Percentiles rank a stretch among this genome's conserved stretches.
Evolutionary conservation across 2,113 vertebrate species (phyloP).

Genomic region (Morone saxatilis): DNA sequence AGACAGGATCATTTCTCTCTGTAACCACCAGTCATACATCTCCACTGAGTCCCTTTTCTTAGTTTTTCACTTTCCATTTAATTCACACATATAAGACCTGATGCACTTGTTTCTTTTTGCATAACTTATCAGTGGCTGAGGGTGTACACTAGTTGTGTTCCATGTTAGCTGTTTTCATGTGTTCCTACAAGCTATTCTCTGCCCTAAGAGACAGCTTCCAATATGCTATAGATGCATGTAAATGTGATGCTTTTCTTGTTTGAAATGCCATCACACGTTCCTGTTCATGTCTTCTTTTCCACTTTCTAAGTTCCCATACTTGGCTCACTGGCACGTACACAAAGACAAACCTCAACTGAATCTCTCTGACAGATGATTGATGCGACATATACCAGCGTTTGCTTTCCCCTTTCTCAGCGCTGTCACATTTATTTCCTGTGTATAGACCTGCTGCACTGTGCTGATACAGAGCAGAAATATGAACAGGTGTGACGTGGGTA

Average conservation of each 20-base stretch:
- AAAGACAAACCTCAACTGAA: constrained; percentile 27
- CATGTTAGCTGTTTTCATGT: too few relatives aligned
- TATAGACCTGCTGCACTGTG: constrained; percentile 60
- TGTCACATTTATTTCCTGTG: constrained; percentile 62
- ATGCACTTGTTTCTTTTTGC: neutral
- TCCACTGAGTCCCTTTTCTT: too few relatives aligned
- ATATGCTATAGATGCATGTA: too few relatives aligned
- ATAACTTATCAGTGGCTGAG: too few relatives aligned
- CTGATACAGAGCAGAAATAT: constrained; percentile 73
- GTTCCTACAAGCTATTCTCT: too few relatives aligned
- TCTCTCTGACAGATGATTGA: constrained; percentile 61
- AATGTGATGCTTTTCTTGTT: too few relatives aligned
- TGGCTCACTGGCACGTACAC: neutral
- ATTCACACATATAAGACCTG: neutral
- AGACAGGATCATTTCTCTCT: neutral
- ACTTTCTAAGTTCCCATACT: neutral
- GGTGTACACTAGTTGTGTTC: too few relatives aligned
- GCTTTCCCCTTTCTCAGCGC: constrained; percentile 42
- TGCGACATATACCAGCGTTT: constrained; percentile 33
- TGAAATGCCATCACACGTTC: too few relatives aligned
- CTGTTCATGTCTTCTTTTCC: neutral
- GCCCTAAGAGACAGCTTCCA: too few relatives aligned
- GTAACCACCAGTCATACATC: neutral
- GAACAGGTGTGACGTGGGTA: constrained; percentile 65
- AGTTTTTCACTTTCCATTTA: neutral